Evolutionary conservation across 2,113 vertebrate genomes (phyloP), one percentile per base, ranked within the genome.

Genomic region (Chionis minor): DNA sequence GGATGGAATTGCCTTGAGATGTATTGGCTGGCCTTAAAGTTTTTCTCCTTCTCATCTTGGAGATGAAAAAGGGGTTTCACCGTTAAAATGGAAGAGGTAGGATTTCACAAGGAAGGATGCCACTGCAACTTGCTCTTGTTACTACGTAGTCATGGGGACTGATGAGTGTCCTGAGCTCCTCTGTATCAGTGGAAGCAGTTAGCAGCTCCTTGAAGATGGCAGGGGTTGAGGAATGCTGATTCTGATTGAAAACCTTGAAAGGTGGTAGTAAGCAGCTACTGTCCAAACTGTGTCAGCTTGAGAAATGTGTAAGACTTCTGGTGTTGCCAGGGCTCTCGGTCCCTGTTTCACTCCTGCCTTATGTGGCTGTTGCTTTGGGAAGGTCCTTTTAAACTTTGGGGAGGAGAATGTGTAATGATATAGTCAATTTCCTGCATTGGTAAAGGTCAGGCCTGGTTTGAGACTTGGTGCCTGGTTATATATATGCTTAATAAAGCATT

Each of bases 1-100:
- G 51, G 54, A 20, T 81, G 71, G 74, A 88, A 70, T 92, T 92
- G 88, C 69, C 66, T 89, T 86, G 74, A 38, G 72, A 78, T 78
- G 28, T 62, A 59, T 22, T 61, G 55, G 40, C 52, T 94, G 82
- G 88, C 73, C 51, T 87, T 87, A 71, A 75, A 72, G 52, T 66
- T 92, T 89, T 65, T 80, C 14, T 69, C 5, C 22, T 45, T 86
- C 73, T 88, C 20, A 28, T 63, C 51, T 81, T 74, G 55, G 42
- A 87, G 33, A 32, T 49, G 33, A 84, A 73, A 79, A 61, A 94
- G 28, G 7, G 5, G 38, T 95, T 94, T 52, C 49, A 47, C 42
- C 55, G 54, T 17, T 65, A 26, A 93, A 83, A 86, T 59, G 8
- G 32, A 81, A 63, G 67, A 78, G 38, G n/a, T 44, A 81, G 59